phyloP scores from a whole-genome alignment of 2,113 vertebrate genomes.

The Cyanistes caeruleus region DNA sequence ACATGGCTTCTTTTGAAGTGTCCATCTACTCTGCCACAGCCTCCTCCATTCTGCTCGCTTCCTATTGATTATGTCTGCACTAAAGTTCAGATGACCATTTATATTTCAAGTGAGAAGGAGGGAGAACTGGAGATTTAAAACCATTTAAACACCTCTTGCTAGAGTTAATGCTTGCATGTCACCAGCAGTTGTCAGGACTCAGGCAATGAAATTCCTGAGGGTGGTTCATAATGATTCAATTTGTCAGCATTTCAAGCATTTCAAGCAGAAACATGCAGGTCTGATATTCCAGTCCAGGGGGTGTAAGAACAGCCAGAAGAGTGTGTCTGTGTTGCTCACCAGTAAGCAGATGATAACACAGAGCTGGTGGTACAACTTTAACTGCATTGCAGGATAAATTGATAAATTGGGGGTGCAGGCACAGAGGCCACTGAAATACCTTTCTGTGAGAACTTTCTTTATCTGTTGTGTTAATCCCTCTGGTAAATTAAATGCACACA shows the following conservation, averaged over 20 bases:
- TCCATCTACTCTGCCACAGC: neutral
- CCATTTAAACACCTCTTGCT: neutral
- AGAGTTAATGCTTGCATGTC: slow-evolving; percentile 11
- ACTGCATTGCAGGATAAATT: neutral
- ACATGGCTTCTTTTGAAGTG: slow-evolving; percentile 28
- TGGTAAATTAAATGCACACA: neutral
- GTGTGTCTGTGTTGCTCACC: neutral
- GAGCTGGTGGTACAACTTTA: neutral
- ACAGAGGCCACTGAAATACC: neutral
- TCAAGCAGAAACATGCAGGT: neutral
- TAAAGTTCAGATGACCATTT: slow-evolving; percentile 46
- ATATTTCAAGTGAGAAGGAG: slow-evolving; percentile 19
- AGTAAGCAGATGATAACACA: neutral
- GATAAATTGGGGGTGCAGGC: neutral
- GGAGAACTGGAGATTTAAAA: neutral
- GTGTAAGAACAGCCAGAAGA: neutral
- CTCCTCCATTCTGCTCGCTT: neutral
- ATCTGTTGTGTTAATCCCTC: neutral
- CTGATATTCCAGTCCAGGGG: neutral
- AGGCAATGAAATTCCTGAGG: slow-evolving; percentile 15
- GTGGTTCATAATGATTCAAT: slow-evolving; percentile 19
- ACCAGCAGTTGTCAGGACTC: neutral
- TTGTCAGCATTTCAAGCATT: slow-evolving; percentile 34
- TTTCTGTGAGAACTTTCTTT: neutral
- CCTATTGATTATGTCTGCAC: slow-evolving; percentile 35